Evolutionary conservation across 2,113 vertebrate genomes (phyloP).

Genomic region (Butorides virescens): DNA sequence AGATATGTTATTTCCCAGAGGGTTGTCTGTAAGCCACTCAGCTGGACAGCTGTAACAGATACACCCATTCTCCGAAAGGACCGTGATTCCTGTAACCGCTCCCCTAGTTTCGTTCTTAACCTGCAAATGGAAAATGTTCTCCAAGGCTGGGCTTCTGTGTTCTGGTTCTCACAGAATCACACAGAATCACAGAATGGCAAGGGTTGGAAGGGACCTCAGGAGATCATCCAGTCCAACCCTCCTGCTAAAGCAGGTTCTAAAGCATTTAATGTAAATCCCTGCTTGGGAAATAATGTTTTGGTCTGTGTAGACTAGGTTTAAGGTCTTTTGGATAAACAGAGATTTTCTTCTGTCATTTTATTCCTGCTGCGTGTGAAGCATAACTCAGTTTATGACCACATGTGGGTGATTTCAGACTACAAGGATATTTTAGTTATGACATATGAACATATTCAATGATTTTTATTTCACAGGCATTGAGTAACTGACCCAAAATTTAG

Average conservation of each 20-base stretch:
- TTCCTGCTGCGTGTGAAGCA: background rate
- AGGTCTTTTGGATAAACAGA: background rate
- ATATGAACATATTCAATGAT: background rate
- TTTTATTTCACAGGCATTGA: background rate
- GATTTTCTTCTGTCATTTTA: background rate
- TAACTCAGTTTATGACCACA: background rate
- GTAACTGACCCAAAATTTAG: background rate
- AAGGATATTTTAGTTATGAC: background rate
- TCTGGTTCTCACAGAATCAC: background rate
- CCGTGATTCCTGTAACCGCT: accelerated
- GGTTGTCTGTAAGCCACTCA: background rate
- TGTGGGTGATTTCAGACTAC: background rate
- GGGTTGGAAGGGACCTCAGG: too few species aligned
- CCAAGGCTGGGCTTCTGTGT: background rate
- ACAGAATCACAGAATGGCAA: too few species aligned
- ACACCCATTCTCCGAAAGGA: background rate
- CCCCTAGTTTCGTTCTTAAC: background rate
- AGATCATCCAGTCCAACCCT: too few species aligned
- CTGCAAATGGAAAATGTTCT: background rate
- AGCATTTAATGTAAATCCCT: background rate
- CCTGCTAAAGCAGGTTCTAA: background rate
- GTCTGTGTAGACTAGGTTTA: background rate
- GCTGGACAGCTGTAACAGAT: background rate
- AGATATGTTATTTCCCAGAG: background rate
- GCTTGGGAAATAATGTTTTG: background rate